A percentile compares a stretch with the other conserved stretches of the same genome.
phyloP scores from a whole-genome alignment of 2,113 vertebrate genomes.

The Ictalurus punctatus region DNA sequence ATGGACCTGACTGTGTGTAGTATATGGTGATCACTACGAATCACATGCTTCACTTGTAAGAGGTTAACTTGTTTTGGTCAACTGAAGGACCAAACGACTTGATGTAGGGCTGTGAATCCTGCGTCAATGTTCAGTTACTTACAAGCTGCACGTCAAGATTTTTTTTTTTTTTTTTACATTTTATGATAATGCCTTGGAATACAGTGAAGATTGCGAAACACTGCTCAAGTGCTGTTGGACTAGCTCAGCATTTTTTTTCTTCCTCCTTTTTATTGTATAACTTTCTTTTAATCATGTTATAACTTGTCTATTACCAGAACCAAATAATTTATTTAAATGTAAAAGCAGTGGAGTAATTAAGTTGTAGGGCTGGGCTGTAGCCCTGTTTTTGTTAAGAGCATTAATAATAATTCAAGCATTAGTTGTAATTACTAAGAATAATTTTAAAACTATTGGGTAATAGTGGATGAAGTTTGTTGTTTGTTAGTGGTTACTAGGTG shows the following conservation, averaged over 20 bases:
- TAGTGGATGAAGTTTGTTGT: constrained; percentile 4
- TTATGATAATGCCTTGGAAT: background rate
- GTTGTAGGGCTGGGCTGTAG: background rate
- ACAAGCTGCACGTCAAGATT: background rate
- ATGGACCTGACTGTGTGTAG: no score
- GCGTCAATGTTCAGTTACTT: background rate
- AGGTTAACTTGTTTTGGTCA: background rate
- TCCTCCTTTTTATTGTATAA: background rate
- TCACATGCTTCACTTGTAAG: background rate
- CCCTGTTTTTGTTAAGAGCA: background rate
- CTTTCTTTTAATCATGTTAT: background rate
- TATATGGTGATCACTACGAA: background rate
- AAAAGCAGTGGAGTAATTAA: constrained; percentile 25
- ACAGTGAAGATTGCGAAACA: background rate
- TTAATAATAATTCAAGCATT: background rate
- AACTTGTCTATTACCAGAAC: constrained; percentile 8
- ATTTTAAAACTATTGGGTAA: background rate
- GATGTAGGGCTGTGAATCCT: background rate
- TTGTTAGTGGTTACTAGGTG: constrained; percentile 21
- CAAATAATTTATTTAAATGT: constrained; percentile 32
- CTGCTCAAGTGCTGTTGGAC: background rate
- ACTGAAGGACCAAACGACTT: background rate
- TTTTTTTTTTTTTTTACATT: no score
- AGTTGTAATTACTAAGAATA: background rate
- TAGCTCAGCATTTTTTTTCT: background rate